Evolutionary conservation across 2,113 vertebrate species (phyloP).

Genomic region (Vicugna pacos): DNA sequence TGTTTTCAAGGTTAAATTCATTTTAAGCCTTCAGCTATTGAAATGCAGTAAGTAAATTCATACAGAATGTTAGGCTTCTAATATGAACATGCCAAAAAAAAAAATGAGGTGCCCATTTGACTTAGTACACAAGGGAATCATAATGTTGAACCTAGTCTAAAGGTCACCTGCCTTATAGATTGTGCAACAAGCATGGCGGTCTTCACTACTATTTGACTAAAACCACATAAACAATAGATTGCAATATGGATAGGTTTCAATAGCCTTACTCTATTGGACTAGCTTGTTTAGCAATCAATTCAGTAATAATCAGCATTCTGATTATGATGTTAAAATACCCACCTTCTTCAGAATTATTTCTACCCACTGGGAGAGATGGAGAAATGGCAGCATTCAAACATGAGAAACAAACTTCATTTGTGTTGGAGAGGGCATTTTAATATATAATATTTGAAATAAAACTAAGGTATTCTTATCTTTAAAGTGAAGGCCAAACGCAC

Average conservation of each 20-base stretch:
- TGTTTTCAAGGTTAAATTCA: slow-evolving; percentile 68
- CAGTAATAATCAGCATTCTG: not conserved
- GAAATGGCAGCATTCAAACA: slow-evolving; percentile 39
- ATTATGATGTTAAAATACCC: not conserved
- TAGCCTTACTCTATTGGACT: not conserved
- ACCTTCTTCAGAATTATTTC: slow-evolving; percentile 37
- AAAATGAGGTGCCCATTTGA: not conserved
- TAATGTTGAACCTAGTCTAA: not conserved
- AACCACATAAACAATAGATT: not conserved
- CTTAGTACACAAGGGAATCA: not conserved
- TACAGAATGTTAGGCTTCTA: not conserved
- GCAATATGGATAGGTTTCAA: not conserved
- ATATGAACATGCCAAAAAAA: not conserved
- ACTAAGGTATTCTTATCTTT: not conserved
- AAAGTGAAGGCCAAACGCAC: not conserved
- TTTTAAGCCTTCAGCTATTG: slow-evolving; percentile 59
- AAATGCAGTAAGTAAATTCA: slow-evolving; percentile 50
- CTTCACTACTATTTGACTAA: not conserved
- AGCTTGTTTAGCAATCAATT: not conserved
- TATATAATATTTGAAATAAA: slow-evolving; percentile 30
- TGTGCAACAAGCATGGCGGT: not conserved
- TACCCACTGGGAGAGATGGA: not conserved
- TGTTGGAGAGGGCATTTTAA: not conserved
- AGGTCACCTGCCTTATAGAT: not conserved
- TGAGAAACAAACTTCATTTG: not conserved